Conservation (phyloP, 2,797 vertebrate species). For the Synanceia verrucosa region DNA sequence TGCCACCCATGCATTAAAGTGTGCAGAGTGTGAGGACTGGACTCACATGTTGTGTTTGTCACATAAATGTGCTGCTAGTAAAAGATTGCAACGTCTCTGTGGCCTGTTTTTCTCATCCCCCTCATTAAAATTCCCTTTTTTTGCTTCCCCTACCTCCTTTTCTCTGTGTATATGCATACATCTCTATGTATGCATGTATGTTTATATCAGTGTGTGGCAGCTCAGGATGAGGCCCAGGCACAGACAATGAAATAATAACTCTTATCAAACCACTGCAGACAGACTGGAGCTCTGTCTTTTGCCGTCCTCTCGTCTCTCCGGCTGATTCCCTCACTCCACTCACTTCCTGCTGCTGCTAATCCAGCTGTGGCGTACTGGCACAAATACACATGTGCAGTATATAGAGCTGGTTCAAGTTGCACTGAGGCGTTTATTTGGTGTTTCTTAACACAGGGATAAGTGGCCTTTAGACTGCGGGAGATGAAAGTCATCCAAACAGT, state of each 20-base stretch:
- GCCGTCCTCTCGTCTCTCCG: slow-evolving; percentile 59
- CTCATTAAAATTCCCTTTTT: slow-evolving; percentile 73
- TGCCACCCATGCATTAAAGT: slow-evolving; percentile 27
- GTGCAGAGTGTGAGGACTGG: slow-evolving; percentile 6
- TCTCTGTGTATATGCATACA: slow-evolving; percentile 3
- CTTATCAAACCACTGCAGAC: slow-evolving; percentile 82
- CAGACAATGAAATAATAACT: slow-evolving; percentile 84
- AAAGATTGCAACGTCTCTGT: slow-evolving; percentile 53
- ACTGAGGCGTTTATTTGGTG: slow-evolving; percentile 29
- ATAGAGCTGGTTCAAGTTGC: slow-evolving; percentile 17
- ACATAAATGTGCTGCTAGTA: slow-evolving; percentile 26
- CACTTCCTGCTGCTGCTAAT: slow-evolving; percentile 51
- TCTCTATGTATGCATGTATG: slow-evolving; percentile 17
- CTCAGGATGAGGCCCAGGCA: slow-evolving; percentile 71
- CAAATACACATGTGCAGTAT: slow-evolving; percentile 1
- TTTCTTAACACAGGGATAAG: slow-evolving; percentile 37
- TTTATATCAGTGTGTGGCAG: slow-evolving; percentile 50
- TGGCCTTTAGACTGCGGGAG: slow-evolving; percentile 43
- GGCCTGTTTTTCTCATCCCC: slow-evolving; percentile 58
- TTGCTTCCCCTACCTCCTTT: slow-evolving; percentile 35
- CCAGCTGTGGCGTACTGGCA: slow-evolving; percentile 43
- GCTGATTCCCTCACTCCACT: slow-evolving; percentile 64
- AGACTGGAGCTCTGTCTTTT: slow-evolving; percentile 64
- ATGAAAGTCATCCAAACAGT: slow-evolving; percentile 67
- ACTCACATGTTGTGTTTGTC: not conserved